Base-by-base conservation (phyloP, 2,888 invertebrate species). In the Sinodicranocentrus sp. region DNA sequence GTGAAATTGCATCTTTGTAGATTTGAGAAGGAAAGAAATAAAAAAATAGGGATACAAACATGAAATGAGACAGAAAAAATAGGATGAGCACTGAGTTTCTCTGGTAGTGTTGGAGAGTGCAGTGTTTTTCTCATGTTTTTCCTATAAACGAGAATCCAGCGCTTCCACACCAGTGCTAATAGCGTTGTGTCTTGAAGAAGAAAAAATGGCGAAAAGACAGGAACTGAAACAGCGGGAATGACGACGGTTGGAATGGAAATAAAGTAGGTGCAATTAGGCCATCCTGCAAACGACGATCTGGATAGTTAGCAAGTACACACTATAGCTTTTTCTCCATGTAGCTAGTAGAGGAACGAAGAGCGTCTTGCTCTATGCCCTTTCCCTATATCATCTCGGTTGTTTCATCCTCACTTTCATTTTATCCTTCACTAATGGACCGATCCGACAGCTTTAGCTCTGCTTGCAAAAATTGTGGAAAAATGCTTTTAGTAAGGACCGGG, bases 211-310 rank as follows among this genome's bases (percentile, higher is more conserved):
- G 44, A 72, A 72, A 72, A 63, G 63, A 80, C 80, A 80, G 72
- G 80, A 80, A 80, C 72, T 72, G 72, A 72, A 72, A 65, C 80
- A 80, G 80, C 80, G 57, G 71, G 80, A 80, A 72, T n/a, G 57
- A 52, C 61, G 61, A 79, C 61, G 39, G 71, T 80, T 80, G 39
- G 63, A 70, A 61, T 65, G 72, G 44, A 80, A 72, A 72, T 80
- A 80, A 72, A 80, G 72, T 72, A 72, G 80, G 80, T 80, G 80
- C 80, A 80, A 80, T 80, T 80, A 80, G 72, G 80, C 67, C 72
- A 67, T 39, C 70, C 28, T 44, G 71, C 61, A 79, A 78, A 78
- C 75, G 63, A 75, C 73, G 65, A 48, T 28, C 26, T 61, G 33
- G 75, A 25, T 75, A 63, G 73, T 63, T 73, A 63, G 63, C 25